A percentile compares a stretch with the other conserved stretches of the same genome.
Evolutionary conservation across 2,113 vertebrate genomes (phyloP).

Genomic region (Narcine bancroftii): DNA sequence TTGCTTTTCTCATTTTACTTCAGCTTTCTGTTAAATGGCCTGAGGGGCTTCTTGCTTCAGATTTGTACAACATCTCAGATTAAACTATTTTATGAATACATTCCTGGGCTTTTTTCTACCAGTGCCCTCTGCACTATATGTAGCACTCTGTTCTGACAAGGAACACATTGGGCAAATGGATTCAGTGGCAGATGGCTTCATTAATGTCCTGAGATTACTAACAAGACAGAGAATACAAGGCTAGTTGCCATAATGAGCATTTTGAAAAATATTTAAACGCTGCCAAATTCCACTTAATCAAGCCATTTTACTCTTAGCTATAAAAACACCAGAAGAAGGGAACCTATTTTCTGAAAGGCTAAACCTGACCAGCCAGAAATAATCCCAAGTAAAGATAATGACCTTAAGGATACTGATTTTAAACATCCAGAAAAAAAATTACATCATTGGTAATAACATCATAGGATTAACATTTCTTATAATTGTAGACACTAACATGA

Average conservation of each 20-base stretch:
- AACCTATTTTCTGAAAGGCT: slow-evolving; percentile 2
- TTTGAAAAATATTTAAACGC: background rate
- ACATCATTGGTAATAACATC: background rate
- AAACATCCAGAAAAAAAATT: background rate
- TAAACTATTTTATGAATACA: background rate
- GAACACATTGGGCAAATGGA: background rate
- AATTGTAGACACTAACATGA: background rate
- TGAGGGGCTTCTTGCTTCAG: background rate
- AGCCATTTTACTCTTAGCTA: background rate
- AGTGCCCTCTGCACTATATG: background rate
- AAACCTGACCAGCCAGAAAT: background rate
- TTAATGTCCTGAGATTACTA: background rate
- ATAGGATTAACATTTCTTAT: background rate
- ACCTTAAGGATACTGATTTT: background rate
- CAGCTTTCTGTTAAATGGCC: background rate
- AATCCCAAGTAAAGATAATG: slow-evolving; percentile 1
- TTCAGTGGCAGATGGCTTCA: slow-evolving; percentile 1
- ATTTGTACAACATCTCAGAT: background rate
- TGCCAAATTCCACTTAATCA: background rate
- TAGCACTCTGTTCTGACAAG: background rate
- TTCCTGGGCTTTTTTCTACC: background rate
- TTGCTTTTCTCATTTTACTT: background rate
- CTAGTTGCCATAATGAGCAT: background rate
- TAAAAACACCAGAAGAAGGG: background rate
- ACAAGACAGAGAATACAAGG: background rate